Conservation (phyloP, 2,797 vertebrate species). For the Melanogrammus aeglefinus region DNA sequence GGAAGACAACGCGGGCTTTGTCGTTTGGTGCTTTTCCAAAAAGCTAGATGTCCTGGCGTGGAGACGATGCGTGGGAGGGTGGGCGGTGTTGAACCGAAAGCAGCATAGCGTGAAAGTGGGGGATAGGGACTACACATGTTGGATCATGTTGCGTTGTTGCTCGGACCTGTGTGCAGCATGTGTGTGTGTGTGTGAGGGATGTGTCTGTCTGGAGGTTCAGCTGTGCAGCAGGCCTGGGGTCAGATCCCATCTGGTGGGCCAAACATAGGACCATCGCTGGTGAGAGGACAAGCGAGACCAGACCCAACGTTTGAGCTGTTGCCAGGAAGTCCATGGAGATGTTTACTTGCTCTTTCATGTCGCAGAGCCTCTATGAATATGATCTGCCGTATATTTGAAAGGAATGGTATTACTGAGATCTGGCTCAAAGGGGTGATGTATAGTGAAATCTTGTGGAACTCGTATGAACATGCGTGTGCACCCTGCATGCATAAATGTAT, state of each 20-base stretch:
- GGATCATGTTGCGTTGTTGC: slow-evolving; percentile 65
- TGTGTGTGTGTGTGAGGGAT: slow-evolving; percentile 41
- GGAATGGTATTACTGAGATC: neutral
- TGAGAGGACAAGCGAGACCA: slow-evolving; percentile 25
- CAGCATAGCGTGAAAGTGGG: slow-evolving; percentile 31
- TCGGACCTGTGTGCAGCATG: slow-evolving; percentile 61
- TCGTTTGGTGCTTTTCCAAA: neutral
- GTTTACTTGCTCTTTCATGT: neutral
- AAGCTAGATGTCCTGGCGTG: neutral
- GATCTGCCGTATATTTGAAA: neutral
- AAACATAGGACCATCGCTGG: slow-evolving; percentile 30
- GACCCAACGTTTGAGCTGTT: slow-evolving; percentile 11
- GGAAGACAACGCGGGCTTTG: neutral
- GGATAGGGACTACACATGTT: slow-evolving; percentile 43
- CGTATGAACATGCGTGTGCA: neutral
- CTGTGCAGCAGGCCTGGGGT: slow-evolving; percentile 39
- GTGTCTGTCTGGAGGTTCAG: slow-evolving; percentile 35
- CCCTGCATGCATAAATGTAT: neutral
- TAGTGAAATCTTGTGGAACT: neutral
- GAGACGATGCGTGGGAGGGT: neutral
- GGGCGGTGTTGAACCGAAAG: slow-evolving; percentile 23
- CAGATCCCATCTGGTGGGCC: slow-evolving; percentile 43
- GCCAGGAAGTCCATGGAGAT: neutral
- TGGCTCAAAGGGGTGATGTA: neutral
- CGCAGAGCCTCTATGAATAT: neutral